A percentile compares a stretch with the other conserved stretches of the same genome.
Conservation (phyloP, 2,888 invertebrate genomes). For the Eupithecia exiguata region DNA sequence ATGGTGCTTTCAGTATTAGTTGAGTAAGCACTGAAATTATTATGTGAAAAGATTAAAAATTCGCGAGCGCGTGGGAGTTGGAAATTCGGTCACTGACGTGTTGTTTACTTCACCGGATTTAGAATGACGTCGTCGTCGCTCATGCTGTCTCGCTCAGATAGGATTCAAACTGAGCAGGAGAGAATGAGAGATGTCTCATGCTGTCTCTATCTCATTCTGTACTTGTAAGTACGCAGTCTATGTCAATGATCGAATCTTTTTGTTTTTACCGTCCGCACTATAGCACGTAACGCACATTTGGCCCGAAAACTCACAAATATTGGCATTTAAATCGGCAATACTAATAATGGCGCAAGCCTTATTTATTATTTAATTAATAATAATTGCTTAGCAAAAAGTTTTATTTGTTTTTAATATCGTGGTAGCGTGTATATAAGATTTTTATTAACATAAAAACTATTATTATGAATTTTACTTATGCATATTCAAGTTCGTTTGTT, state of each 20-base stretch:
- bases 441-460: constrained; percentile 67
- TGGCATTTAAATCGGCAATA: constrained; percentile 33
- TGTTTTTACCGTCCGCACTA: neutral
- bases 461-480: constrained; percentile 56
- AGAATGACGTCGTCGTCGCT: neutral
- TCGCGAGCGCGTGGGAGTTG: neutral
- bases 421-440: constrained; percentile 79
- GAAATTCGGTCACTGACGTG: neutral
- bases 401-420: constrained; percentile 67
- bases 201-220: neutral
- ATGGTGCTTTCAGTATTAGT: constrained; percentile 84
- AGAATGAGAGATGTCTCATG: neutral
- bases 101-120: neutral
- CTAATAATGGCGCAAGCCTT: constrained; percentile 46
- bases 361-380: constrained; percentile 70
- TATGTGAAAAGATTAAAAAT: neutral
- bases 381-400: constrained; percentile 75
- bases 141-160: neutral
- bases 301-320: constrained; percentile 47
- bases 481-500: constrained; percentile 70
- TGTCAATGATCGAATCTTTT: neutral
- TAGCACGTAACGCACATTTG: constrained; percentile 62
- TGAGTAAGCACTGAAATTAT: constrained; percentile 70
- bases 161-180: neutral
- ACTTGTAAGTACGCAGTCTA: neutral